phyloP scores from a whole-genome alignment of 2,113 vertebrate species.

The Hylia prasina region DNA sequence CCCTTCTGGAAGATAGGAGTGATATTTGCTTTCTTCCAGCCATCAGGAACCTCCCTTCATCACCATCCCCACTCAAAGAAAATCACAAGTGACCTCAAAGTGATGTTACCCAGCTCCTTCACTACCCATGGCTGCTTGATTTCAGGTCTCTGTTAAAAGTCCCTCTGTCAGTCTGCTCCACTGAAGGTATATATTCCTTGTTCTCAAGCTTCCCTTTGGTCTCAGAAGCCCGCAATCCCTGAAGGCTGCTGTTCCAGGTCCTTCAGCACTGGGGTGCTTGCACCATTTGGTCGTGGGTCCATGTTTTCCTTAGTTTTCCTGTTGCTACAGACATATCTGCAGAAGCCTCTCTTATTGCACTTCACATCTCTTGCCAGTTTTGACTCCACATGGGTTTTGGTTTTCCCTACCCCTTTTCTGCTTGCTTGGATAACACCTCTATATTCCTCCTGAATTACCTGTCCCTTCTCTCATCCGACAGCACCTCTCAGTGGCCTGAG shows the following conservation, averaged over 20 bases:
- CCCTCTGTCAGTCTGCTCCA: neutral
- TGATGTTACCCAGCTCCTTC: neutral
- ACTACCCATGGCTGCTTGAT: neutral
- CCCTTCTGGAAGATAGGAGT: neutral
- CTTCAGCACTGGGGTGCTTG: neutral
- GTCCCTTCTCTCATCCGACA: neutral
- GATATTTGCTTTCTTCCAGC: neutral
- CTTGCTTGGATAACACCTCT: neutral
- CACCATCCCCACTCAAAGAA: neutral
- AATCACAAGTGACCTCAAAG: neutral
- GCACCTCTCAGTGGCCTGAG: neutral
- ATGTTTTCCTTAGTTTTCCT: neutral
- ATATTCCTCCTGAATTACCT: neutral
- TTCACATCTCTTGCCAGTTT: neutral
- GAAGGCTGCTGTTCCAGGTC: neutral
- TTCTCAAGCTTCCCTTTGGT: neutral
- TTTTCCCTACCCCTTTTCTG: neutral
- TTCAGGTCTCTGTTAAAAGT: neutral
- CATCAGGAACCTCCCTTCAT: rapidly evolving
- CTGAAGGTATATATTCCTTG: neutral
- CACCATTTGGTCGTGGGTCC: too few species aligned
- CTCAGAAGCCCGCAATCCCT: neutral
- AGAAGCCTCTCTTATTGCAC: neutral
- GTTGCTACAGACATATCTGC: neutral
- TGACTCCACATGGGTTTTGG: neutral